Evolutionary conservation across 2,888 invertebrate genomes (phyloP).

Genomic region (Stenodera caucasica): DNA sequence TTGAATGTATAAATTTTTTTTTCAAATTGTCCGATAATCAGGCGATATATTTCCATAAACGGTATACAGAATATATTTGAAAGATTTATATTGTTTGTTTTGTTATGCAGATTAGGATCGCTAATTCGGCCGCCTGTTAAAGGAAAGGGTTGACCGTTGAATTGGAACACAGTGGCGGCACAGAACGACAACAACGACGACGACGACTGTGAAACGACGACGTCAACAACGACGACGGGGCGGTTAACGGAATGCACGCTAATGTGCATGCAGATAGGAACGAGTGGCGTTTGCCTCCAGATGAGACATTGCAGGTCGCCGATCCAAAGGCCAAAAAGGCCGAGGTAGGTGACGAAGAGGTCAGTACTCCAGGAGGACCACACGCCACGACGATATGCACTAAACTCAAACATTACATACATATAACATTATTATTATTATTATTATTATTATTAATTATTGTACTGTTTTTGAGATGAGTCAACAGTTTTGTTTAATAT

Average conservation of each 20-base stretch:
- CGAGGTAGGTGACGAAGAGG: slow-evolving; percentile 67
- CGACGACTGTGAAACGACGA: slow-evolving; percentile 44
- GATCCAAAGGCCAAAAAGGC: slow-evolving; percentile 81
- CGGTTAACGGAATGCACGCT: slow-evolving; percentile 79
- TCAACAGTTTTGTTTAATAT: neutral
- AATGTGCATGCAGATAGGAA: slow-evolving; percentile 86
- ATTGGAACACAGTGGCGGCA: slow-evolving; percentile 49
- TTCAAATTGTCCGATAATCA: too few species aligned
- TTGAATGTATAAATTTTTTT: too few species aligned
- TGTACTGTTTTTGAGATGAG: neutral
- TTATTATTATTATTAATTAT: neutral
- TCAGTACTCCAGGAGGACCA: slow-evolving; percentile 50
- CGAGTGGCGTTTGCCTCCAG: slow-evolving; percentile 90
- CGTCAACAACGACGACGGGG: slow-evolving; percentile 60
- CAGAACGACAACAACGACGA: slow-evolving; percentile 53
- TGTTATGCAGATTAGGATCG: too few species aligned
- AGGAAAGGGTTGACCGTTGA: slow-evolving; percentile 28
- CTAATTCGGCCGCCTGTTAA: slow-evolving; percentile 19
- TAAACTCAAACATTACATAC: neutral
- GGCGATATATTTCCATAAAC: too few species aligned
- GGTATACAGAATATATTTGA: too few species aligned
- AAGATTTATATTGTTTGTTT: too few species aligned
- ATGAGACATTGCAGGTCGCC: slow-evolving; percentile 89
- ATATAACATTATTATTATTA: neutral
- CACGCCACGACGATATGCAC: slow-evolving; percentile 15